Conservation (phyloP, 2,113 vertebrate genomes). For the Garra rufa region DNA sequence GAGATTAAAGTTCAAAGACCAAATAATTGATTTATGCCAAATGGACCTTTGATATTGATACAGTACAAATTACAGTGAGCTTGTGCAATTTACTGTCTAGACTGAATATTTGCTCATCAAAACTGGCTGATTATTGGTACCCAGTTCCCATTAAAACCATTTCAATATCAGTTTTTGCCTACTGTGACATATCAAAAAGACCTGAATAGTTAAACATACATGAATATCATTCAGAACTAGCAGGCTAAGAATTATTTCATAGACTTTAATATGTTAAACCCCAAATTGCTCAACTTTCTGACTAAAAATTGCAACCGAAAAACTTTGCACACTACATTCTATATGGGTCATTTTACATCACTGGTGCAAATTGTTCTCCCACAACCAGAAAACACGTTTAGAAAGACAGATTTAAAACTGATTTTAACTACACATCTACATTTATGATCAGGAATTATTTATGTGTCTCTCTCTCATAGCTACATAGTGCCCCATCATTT, state of each 20-base stretch:
- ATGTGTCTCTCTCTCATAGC: too few relatives aligned
- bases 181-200: not conserved
- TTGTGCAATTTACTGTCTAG: constrained; percentile 50
- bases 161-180: not conserved
- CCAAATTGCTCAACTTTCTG: not conserved
- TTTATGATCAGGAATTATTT: too few relatives aligned
- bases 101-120: constrained; percentile 56
- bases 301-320: not conserved
- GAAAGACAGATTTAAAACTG: too few relatives aligned
- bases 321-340: too few relatives aligned
- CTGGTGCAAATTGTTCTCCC: too few relatives aligned
- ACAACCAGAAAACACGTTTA: too few relatives aligned
- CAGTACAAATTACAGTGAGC: constrained; percentile 48
- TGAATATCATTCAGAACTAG: not conserved
- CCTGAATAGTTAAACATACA: not conserved
- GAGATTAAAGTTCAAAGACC: constrained; percentile 58
- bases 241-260: not conserved
- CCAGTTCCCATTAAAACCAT: not conserved
- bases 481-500: too few relatives aligned
- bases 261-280: not conserved
- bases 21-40: constrained; percentile 52
- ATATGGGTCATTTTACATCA: too few relatives aligned
- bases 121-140: not conserved
- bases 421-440: too few relatives aligned
- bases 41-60: constrained; percentile 52